Base-by-base conservation (phyloP, 1,140 invertebrate species). In the Luehdorfia chinensis region DNA sequence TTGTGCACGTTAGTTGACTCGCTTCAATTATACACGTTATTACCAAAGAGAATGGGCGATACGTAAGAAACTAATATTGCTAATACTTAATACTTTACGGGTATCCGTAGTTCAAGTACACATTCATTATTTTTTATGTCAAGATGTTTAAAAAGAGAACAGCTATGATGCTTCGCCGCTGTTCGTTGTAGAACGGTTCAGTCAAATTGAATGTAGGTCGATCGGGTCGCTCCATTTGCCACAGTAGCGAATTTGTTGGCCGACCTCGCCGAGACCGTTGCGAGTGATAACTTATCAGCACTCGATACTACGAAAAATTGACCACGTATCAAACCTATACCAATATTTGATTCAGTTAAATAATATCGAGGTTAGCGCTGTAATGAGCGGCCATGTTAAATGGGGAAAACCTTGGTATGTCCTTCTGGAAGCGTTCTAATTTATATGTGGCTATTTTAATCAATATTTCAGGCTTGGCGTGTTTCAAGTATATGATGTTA, bases 151-250 rank as follows among this genome's bases (percentile, higher is more conserved):
- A 37, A 39, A 39, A 39, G 6, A 39, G 36, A 21, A 27, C 6
- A 7, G 23, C 23, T 27, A 6, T 27, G 6, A 2, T 27, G 1
- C 9, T 21, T 7, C 19, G 19, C n/a, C n/a, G n/a, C n/a, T n/a
- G n/a, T n/a, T n/a, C n/a, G n/a, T n/a, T n/a, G n/a, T n/a, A 69
- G 69, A 75, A 71, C 63, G 70, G 68, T 80, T 74, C 66, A 67
- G 67, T 74, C 61, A 66, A 62, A 70, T 65, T 56, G 65, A 72
- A 80, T 78, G 75, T 81, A 78, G 75, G 75, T 81, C 72, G 73
- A 52, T 79, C 72, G 75, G 74, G 66, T 68, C 75, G 80, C 77
- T 80, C 75, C 70, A 84, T 75, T 84, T 81, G 75, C 62, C 59
- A 67, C 72, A 67, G 70, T 74, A 64, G 76, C 76, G 69, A 84